A percentile compares a stretch with the other conserved stretches of the same genome.
Conservation (phyloP, 2,797 vertebrate genomes). For the Aldrovandia affinis region DNA sequence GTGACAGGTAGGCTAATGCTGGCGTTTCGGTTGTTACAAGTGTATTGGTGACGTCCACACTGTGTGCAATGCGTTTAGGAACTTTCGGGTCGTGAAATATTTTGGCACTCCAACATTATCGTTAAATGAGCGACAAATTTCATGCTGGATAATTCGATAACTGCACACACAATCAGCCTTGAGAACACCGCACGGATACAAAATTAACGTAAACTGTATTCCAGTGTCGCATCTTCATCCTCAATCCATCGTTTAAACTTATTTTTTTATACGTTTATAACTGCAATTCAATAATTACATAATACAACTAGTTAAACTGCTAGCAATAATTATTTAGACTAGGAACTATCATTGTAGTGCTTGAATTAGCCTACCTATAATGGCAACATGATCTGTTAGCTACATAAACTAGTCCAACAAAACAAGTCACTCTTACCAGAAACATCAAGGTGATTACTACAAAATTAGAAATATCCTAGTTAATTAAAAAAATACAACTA, state of each 20-base stretch:
- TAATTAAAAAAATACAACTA: not conserved
- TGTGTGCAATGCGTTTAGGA: not conserved
- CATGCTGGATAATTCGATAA: not conserved
- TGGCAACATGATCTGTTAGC: not conserved
- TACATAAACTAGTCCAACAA: not conserved
- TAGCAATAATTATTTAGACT: not conserved
- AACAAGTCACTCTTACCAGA: not conserved
- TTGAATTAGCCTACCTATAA: not conserved
- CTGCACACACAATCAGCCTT: not conserved
- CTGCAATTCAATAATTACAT: not conserved
- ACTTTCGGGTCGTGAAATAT: not conserved
- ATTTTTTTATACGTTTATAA: not conserved
- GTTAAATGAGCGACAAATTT: not conserved
- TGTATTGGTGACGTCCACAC: not conserved
- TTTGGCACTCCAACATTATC: not conserved
- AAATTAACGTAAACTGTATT: not conserved
- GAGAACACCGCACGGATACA: not conserved
- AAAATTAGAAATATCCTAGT: not conserved
- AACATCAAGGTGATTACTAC: not conserved
- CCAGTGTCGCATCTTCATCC: too few relatives aligned
- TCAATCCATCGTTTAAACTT: not conserved
- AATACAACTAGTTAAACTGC: not conserved
- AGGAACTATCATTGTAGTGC: not conserved
- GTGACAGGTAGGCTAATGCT: too few relatives aligned
- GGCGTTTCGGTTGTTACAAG: not conserved